A percentile compares a stretch with the other conserved stretches of the same genome.
Evolutionary conservation across 2,797 vertebrate genomes (phyloP).

Genomic region (Betta splendens): DNA sequence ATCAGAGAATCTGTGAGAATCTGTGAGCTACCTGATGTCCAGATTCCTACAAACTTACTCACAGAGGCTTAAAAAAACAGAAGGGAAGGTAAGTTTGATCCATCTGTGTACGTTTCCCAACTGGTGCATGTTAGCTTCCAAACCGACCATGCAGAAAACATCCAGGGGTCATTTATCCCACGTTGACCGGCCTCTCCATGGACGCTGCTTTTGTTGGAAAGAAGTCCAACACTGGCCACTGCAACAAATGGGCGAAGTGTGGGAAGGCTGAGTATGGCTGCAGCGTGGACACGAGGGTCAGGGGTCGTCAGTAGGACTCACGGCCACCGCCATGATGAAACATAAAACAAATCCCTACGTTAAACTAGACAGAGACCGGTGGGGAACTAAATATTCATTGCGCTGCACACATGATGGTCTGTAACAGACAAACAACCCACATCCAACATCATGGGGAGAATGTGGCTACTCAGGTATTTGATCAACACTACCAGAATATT

Average conservation of each 20-base stretch:
- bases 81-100: neutral
- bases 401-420: neutral
- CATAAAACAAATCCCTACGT: too few species aligned
- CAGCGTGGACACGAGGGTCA: slow-evolving; percentile 65
- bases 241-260: neutral
- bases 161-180: slow-evolving; percentile 2
- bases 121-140: slow-evolving; percentile 1
- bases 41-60: slow-evolving; percentile 1
- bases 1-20: neutral
- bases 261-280: slow-evolving; percentile 39
- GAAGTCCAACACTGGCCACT: slow-evolving; percentile 15
- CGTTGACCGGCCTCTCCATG: neutral
- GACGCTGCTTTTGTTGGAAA: slow-evolving; percentile 20
- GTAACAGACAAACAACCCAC: neutral
- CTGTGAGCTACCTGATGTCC: slow-evolving; percentile 14
- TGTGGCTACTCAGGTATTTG: too few species aligned
- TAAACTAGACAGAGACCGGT: too few species aligned
- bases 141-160: slow-evolving; percentile 7
- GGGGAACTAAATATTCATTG: neutral
- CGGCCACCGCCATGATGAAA: slow-evolving; percentile 12
- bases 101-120: slow-evolving; percentile 16
- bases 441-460: too few species aligned
- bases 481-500: neutral
- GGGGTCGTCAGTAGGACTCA: slow-evolving; percentile 15
- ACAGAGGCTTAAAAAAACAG: slow-evolving; percentile 17